Percentiles rank a stretch among this genome's conserved stretches.
These are phyloP conservation scores for Chloroceryle amazona DNA, from an alignment of 2,797 vertebrate species.

Conservation along the genomic window DNA sequence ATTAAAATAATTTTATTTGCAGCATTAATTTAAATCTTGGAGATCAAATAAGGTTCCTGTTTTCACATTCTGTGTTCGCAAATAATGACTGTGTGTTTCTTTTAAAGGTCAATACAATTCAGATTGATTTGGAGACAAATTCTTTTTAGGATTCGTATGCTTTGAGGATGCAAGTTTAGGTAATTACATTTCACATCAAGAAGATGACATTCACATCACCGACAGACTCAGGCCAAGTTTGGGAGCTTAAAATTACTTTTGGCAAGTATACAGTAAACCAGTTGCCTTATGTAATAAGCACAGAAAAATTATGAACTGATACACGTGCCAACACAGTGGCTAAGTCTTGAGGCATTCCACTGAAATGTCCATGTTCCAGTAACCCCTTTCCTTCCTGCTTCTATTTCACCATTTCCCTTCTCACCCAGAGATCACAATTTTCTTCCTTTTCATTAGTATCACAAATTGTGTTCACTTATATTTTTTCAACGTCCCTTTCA, in stretches of 20 bases:
- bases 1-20: slow-evolving; percentile 56
- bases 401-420: neutral
- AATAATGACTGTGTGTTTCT: neutral
- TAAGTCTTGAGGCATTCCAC: neutral
- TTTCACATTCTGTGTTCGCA: neutral
- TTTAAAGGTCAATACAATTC: neutral
- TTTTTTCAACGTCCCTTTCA: neutral
- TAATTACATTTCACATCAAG: neutral
- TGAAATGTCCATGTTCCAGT: slow-evolving; percentile 12
- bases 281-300: neutral
- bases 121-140: neutral
- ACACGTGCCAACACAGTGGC: neutral
- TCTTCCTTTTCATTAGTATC: neutral
- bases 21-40: neutral
- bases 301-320: neutral
- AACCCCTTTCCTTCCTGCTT: neutral
- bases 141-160: neutral
- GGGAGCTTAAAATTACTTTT: neutral
- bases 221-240: neutral
- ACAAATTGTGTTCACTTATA: neutral
- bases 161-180: neutral
- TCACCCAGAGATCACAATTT: neutral
- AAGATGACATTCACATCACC: neutral
- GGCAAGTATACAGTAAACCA: neutral
- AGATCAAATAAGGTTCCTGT: neutral